Evolutionary conservation across 2,113 vertebrate genomes (phyloP).

Genomic region (Phrynosoma blainvillii): DNA sequence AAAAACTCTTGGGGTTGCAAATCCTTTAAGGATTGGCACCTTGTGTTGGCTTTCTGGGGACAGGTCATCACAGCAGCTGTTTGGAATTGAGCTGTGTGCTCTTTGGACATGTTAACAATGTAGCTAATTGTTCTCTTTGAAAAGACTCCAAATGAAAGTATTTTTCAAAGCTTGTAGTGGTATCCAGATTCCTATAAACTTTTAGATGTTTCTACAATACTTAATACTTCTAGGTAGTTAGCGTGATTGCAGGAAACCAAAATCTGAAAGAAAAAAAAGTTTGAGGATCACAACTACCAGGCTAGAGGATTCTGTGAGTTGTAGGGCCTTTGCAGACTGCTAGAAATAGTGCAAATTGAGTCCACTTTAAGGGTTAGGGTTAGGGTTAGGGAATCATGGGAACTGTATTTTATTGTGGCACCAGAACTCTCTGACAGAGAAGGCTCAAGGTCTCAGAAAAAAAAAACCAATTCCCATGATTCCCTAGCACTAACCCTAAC

Average conservation of each 20-base stretch:
- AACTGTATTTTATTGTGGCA: too few relatives aligned
- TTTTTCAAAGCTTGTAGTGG: neutral
- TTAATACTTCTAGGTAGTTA: neutral
- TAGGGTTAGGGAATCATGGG: too few relatives aligned
- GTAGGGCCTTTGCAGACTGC: too few relatives aligned
- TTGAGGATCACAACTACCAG: too few relatives aligned
- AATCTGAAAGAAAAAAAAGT: neutral
- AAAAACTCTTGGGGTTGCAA: neutral
- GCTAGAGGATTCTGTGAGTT: too few relatives aligned
- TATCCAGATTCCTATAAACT: neutral
- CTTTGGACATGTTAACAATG: conserved; percentile 19
- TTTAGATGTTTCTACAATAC: neutral
- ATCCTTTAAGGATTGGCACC: conserved; percentile 12
- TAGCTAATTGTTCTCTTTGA: conserved; percentile 15
- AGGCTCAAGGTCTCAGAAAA: too few relatives aligned
- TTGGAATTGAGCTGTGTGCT: neutral
- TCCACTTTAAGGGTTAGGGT: too few relatives aligned
- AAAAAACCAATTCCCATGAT: too few relatives aligned
- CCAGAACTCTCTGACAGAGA: too few relatives aligned
- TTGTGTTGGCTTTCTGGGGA: conserved; percentile 12
- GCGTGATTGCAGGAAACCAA: neutral
- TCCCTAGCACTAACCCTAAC: too few relatives aligned
- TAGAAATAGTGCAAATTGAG: too few relatives aligned
- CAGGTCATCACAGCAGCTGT: conserved; percentile 18
- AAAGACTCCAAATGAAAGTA: neutral